phyloP scores from a whole-genome alignment of 2,888 invertebrate species.

The Ornithoptera alexandrae region DNA sequence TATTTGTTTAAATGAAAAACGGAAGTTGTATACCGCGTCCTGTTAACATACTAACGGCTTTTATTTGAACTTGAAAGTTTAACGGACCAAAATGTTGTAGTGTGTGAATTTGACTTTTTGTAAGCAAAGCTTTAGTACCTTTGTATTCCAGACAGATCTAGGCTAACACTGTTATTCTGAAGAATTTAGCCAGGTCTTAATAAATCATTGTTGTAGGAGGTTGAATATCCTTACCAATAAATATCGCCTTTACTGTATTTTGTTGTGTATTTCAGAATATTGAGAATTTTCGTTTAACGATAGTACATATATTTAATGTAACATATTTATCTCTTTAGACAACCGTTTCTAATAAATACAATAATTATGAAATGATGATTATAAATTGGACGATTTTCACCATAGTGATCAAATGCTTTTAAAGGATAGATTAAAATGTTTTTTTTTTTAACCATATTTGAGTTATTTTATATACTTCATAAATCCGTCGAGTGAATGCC shows the following conservation, averaged over 20 bases:
- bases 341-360: not conserved
- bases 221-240: not conserved
- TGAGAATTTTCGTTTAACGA: not conserved
- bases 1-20: not conserved
- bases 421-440: no score
- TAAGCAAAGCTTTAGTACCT: constrained; percentile 11
- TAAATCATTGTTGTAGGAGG: not conserved
- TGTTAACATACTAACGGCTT: not conserved
- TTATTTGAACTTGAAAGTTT: not conserved
- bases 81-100: constrained; percentile 8
- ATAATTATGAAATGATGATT: no score
- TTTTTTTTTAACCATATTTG: no score
- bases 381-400: no score
- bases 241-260: not conserved
- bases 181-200: not conserved
- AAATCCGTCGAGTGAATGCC: no score
- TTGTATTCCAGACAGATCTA: not conserved
- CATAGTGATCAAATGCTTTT: no score
- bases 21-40: not conserved
- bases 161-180: not conserved
- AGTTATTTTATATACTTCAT: no score
- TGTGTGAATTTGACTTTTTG: constrained; percentile 3
- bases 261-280: not conserved
- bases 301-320: not conserved
- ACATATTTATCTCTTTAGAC: not conserved